Evolutionary conservation across 2,797 vertebrate genomes (phyloP), one percentile per base, ranked within the genome.

Genomic region (Denticeps clupeoides): DNA sequence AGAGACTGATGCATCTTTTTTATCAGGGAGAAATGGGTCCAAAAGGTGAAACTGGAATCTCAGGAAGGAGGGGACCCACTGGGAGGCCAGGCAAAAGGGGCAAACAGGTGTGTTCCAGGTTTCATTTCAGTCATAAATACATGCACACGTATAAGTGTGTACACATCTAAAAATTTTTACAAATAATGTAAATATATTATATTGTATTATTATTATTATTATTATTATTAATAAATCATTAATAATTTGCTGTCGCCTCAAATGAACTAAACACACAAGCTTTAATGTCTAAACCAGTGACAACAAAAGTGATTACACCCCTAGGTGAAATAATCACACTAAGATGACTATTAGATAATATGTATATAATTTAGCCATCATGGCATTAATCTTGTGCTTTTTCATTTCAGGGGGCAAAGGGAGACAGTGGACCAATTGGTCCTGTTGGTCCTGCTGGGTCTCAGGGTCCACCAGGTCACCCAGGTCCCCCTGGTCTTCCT

Each of bases 1-100:
- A n/a, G n/a, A n/a, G n/a, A n/a, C n/a, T n/a, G n/a, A n/a, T 29
- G 28, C 29, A 28, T 29, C 28, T 68, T 22, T 63, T 38, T 59
- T 16, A 62, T 28, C 64, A 98, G 94, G 95, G 95, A 60, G 95
- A 98, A 80, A 89, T 97, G 91, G 95, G 95, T 65, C 93, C 95
- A 5, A 97, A 98, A 67, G 95, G 95, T 59, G 91, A 93, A 48
- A 79, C 87, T 38, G 95, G 95, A 53, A 74, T 76, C 28, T 80
- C 89, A 42, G 95, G 95, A 67, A 88, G 89, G 72, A 84, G 94
- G 74, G 94, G 95, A 64, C 93, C 93, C 29, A 93, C 89, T 1
- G 95, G 95, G 52, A 83, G 91, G 70, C 95, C 95, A 8, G 95
- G 95, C 45, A 98, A 98, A 72, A 80, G 95, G 80, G 95, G 95